Base-by-base conservation (phyloP, 1,140 invertebrate genomes). In the Nasonia longicornis region DNA sequence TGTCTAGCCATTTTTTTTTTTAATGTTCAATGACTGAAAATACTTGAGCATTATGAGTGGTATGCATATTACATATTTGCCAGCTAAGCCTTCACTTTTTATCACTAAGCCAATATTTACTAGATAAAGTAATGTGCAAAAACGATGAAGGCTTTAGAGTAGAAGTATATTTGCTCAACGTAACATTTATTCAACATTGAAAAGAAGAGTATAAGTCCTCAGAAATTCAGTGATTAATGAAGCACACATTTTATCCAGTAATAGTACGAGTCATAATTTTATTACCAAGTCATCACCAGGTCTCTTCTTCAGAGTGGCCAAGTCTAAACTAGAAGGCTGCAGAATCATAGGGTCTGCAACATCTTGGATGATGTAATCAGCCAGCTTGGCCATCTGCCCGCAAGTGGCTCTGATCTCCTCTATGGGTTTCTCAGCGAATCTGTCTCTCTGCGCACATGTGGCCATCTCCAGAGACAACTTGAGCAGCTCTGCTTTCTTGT, bases 291-390 rank as follows among this genome's bases (percentile, higher is more conserved):
- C 93, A 88, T 95, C 93, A 91, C 95, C 91, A 89, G 94, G 92
- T 92, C 94, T 94, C 88, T 97, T 97, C 84, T 96, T 96, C 77
- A 98, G 92, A 20, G 95, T 96, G 20, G 96, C 96, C 70, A 97
- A 91, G 90, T 97, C 96, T 64, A 98, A 91, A 22, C 95, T 95
- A 8, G 96, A 95, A 12, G 97, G 96, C 89, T 98, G 96, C 70
- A 98, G 91, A 81, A 97, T 94, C 91, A 97, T 93, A 6, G 97
- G 96, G 92, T 98, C 97, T 82, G 93, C 92, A 79, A 95, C 94
- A 85, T 97, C 95, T 90, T 96, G 95, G 83, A 98, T 95, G 82
- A 98, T 95, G 85, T 95, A 94, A 91, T 98, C 96, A 79, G 96
- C 96, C 52, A 97, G 89, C 78, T 94, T 93, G 11, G 95, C 94